phyloP scores from a whole-genome alignment of 35 echinoderm and acorn worm species.

The Nesometra sesokonis region DNA sequence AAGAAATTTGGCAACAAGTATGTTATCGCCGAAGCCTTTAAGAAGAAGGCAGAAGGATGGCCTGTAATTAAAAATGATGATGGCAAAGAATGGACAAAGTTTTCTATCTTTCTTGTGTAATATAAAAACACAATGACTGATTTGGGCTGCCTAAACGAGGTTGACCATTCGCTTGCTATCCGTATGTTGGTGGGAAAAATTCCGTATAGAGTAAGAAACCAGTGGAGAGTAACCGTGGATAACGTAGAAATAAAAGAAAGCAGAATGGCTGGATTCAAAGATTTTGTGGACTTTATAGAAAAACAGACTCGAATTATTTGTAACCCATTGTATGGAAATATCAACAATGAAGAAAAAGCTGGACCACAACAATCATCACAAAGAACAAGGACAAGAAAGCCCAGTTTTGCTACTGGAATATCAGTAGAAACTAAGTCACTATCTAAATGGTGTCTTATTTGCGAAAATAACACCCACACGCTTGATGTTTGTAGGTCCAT shows the following conservation, averaged over 20 bases:
- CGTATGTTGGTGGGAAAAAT: not conserved
- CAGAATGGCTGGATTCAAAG: not conserved
- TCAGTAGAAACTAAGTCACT: too few species aligned
- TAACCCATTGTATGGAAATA: slow-evolving; percentile 3
- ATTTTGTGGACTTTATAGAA: not conserved
- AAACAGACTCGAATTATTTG: not conserved
- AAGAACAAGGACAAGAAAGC: not conserved
- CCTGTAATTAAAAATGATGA: not conserved
- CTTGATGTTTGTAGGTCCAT: not conserved
- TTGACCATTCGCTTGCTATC: slow-evolving; percentile 1
- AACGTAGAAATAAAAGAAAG: not conserved
- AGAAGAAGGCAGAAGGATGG: not conserved
- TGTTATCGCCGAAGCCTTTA: slow-evolving; percentile 2
- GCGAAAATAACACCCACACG: not conserved
- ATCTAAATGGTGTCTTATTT: not conserved
- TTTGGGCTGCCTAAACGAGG: not conserved
- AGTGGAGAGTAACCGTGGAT: not conserved
- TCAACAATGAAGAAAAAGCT: not conserved
- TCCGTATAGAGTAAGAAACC: not conserved
- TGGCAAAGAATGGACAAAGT: slow-evolving; percentile 5
- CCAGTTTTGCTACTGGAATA: too few species aligned
- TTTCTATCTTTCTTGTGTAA: not conserved
- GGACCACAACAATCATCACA: not conserved
- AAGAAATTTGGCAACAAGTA: not conserved
- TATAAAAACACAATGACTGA: slow-evolving; percentile 5